Evolutionary conservation across 2,797 vertebrate genomes (phyloP), one percentile per base, ranked within the genome.

Genomic region (Oreochromis grahami): DNA sequence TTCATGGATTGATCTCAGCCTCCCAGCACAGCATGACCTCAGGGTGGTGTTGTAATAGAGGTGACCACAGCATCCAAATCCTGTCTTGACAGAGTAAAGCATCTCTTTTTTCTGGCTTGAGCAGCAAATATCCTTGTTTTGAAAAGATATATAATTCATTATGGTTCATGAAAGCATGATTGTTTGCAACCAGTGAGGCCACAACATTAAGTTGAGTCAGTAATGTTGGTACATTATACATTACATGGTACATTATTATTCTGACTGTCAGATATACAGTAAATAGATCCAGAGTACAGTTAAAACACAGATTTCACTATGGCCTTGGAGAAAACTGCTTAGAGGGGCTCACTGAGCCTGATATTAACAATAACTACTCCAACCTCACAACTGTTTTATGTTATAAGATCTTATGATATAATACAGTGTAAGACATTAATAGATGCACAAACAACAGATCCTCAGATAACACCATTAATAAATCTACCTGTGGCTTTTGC

Each of bases 21-120:
- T 79, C 43, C 76, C 92, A 2, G 72, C 85, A 29, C 87, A 94
- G 89, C 95, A 96, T 1, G 88, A 89, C 92, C 92, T 94, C 68
- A 95, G 78, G 45, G 89, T 78, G 2, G 29, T 38, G 80, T 94
- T 91, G 78, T 91, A 95, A 78, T 95, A 89, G 17, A 9, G 24
- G 79, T 94, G 88, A 32, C 93, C 92, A 60, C 95, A 96, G 84
- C 95, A 96, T 24, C 6, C 1, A n/a, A 92, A 83, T 2, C 60
- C 82, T 1, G 0, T 2, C 74, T 87, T 85, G 6, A 5, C 15
- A 4, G 76, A 2, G 83, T 94, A 94, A 5, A 87, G 9, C 63
- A 94, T 12, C 55, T 78, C 8, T 15, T 63, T 29, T n/a, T 80
- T 56, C 26, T 84, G 77, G 77, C 86, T 83, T 2, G 72, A 89